A percentile compares a stretch with the other conserved stretches of the same genome.
These are phyloP conservation scores for Cyrtonyx montezumae DNA, from an alignment of 2,113 vertebrate species.

Conservation along the genomic window DNA sequence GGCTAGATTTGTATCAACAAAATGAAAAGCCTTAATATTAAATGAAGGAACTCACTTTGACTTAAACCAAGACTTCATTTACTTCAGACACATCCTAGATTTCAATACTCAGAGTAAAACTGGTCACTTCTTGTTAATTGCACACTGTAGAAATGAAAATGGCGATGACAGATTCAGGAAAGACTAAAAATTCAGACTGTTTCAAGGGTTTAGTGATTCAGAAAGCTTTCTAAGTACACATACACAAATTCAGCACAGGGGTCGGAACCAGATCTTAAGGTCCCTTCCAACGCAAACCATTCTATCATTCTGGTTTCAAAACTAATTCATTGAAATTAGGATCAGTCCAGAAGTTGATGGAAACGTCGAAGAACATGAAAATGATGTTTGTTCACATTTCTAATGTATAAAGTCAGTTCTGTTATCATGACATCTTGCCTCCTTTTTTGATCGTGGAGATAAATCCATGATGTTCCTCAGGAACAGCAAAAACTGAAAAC, in stretches of 20 bases:
- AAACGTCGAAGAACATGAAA: background rate
- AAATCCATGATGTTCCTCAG: slow-evolving; percentile 37
- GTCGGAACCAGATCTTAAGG: too few species aligned
- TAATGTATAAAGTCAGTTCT: background rate
- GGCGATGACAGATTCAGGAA: background rate
- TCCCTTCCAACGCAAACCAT: too few species aligned
- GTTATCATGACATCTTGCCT: slow-evolving; percentile 31
- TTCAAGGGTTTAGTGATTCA: background rate
- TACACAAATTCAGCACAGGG: background rate
- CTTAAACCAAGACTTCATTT: background rate
- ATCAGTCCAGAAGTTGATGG: slow-evolving; percentile 5
- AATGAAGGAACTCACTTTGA: background rate
- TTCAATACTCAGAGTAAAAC: background rate
- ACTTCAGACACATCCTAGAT: background rate
- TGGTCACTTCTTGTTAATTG: background rate
- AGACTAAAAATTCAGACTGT: background rate
- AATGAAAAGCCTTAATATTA: background rate
- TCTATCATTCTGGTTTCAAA: background rate
- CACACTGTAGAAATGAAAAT: background rate
- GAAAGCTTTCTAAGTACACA: background rate
- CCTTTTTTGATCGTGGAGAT: slow-evolving; percentile 57
- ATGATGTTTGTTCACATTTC: background rate
- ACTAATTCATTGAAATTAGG: background rate
- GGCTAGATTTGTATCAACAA: background rate
- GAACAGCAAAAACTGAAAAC: slow-evolving; percentile 72